Evolutionary conservation across 2,888 invertebrate species (phyloP), one percentile per base, ranked within the genome.

Genomic region (Coelopa pilipes): DNA sequence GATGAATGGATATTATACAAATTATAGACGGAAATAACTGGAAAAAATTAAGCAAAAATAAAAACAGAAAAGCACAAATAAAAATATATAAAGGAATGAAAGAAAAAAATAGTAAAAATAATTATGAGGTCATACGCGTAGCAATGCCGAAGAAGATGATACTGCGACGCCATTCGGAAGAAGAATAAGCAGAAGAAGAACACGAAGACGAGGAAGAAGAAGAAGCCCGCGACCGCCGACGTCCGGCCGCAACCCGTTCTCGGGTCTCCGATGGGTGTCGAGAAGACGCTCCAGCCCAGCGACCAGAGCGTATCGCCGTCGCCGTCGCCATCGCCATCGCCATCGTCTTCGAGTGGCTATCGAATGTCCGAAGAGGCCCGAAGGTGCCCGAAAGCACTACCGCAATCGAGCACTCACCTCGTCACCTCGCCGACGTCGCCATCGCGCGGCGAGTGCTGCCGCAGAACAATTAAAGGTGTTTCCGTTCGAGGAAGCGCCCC

Each of bases 51-150:
- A 34, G 34, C 34, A 34, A 34, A 34, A 34, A 34, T 34, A 34
- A 34, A 13, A 24, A 49, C 47, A 49, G 73, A 75, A 70, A 71
- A 75, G 66, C 76, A 77, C 79, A 78, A 78, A 78, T 79, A 79
- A 77, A 34, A 34, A 34, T 53, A 53, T 53, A n/a, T n/a, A n/a
- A n/a, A n/a, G n/a, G n/a, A n/a, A 5, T n/a, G 9, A 12, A 17
- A 7, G 4, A 24, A 49, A 66, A 49, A 74, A 75, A 70, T 72
- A 75, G 66, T 77, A 77, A 80, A 78, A 78, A 78, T 79, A 79
- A 77, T 79, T 79, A 70, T 80, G 80, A 80, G 79, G 74, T 80
- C 80, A 80, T 80, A 76, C 76, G 62, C 65, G 72, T 73, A n/a
- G 47, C 21, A 19, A 46, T 60, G 57, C 46, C 50, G n/a, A 71